Base-by-base conservation (phyloP, 2,888 invertebrate species). In the Callyntrura sp. region DNA sequence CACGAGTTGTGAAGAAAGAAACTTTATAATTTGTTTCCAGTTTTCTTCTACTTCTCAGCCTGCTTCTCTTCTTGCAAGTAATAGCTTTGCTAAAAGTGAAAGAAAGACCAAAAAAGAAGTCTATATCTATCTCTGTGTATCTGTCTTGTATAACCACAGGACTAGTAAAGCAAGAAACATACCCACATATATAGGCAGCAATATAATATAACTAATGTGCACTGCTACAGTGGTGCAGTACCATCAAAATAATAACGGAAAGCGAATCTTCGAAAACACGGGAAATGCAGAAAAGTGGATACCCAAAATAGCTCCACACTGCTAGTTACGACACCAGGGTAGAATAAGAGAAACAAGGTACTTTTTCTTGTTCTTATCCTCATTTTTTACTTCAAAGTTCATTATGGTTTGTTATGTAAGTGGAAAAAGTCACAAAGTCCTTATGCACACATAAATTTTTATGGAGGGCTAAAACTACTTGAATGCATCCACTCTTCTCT, bases 1-100 rank as follows among this genome's bases (percentile, higher is more conserved):
- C 79, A 79, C 79, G 55, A 57, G 55, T 55, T 28, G 57, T 55
- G 57, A 25, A 57, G 23, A 60, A 62, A 17, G 43, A 82, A 82
- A 82, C 60, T 83, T 83, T 83, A 83, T 83, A 68, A 83, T 83
- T 83, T 83, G 62, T 83, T 83, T 83, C 43, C 70, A 70, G 70
- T 70, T 70, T 35, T 70, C 70, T 70, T 35, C 70, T 45, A n/a
- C 43, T 70, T 35, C 43, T 28, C 28, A 11, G 6, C 11, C 6
- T 8, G 70, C 17, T 70, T 45, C 45, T 17, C 70, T 28, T 35
- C 35, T 35, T 6, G 35, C 35, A 35, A 35, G n/a, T 55, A 55
- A 48, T 55, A 78, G 51, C 78, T 9, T 20, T 48, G 35, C 35
- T 35, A 35, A 62, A 1, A 60, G 45, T 28, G 62, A 57, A 81